Base-by-base conservation (phyloP, 2,888 invertebrate species). In the Notodonta ziczac region DNA sequence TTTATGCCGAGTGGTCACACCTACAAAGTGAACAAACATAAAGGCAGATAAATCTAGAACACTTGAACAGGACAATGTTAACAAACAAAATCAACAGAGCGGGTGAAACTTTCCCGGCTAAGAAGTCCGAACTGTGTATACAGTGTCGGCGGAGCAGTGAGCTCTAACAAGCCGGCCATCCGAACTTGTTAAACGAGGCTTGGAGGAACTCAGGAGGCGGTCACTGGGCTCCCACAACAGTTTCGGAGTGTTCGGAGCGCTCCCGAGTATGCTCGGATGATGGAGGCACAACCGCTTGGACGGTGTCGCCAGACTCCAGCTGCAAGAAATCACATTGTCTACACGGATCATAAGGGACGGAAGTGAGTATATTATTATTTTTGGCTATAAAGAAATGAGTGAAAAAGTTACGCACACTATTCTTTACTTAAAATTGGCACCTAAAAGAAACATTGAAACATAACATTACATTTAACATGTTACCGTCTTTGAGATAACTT, bases 301-400 rank as follows among this genome's bases (percentile, higher is more conserved):
- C 83, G 89, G 59, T 78, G 69, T 60, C 84, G 89, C 55, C 91
- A 88, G 64, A 80, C 86, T 40, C 90, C 90, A 4, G 84, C 92
- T n/a, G 86, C 89, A 4, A 87, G 94, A 59, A 94, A 93, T 73
- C 94, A 94, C 71, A 94, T 94, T 69, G 90, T 94, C 74, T 94
- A 94, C 78, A 94, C 94, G 48, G 94, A 94, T 69, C 94, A 94
- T 66, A 94, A 94, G 73, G 94, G 94, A 67, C 85, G 93, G 72
- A 94, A 94, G 94, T 94, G 73, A 94, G 94, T 93, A 82, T 56
- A 14, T 48, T 48, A n/a, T 4, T 35, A 3, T 35, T 35, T 35
- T 35, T 35, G 24, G 1, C 24, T 24, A 24, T 24, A 24, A 24
- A 24, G 24, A 24, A 24, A 24, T 24, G 24, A 24, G 24, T 24